phyloP scores from a whole-genome alignment of 1,140 invertebrate genomes.

The Stenopsyche tienmushanensis region DNA sequence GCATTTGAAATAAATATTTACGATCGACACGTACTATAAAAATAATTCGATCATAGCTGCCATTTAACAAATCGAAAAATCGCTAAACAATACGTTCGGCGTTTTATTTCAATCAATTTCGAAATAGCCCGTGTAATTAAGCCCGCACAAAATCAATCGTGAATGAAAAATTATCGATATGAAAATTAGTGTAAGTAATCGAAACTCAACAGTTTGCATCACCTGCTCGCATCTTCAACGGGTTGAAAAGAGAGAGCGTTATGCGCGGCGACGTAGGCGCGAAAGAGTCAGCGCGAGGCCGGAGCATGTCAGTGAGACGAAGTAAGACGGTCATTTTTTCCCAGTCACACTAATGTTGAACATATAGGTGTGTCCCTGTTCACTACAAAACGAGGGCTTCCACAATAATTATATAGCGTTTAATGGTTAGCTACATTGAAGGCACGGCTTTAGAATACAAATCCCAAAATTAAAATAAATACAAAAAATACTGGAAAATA shows the following conservation, averaged over 20 bases:
- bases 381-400: slow-evolving; percentile 31
- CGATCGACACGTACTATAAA: too few species aligned
- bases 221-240: too few species aligned
- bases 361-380: slow-evolving; percentile 23
- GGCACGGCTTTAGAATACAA: slow-evolving; percentile 36
- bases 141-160: too few species aligned
- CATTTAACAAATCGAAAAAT: too few species aligned
- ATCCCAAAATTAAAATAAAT: too few species aligned
- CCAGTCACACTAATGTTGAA: slow-evolving; percentile 18
- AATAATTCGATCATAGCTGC: too few species aligned
- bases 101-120: too few species aligned
- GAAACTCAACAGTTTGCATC: background rate
- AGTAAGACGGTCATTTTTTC: slow-evolving; percentile 23
- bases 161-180: background rate
- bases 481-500: too few species aligned
- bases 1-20: too few species aligned
- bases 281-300: slow-evolving; percentile 23
- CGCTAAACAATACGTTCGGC: too few species aligned
- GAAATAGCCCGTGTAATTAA: too few species aligned
- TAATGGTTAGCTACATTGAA: slow-evolving; percentile 35
- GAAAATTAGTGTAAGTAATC: too few species aligned
- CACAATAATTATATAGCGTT: slow-evolving; percentile 40
- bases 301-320: slow-evolving; percentile 27
- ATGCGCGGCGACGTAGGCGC: slow-evolving; percentile 4
- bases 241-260: background rate